A percentile compares a stretch with the other conserved stretches of the same genome.
phyloP scores from a whole-genome alignment of 1,140 invertebrate species.

The Drosophila tristis region DNA sequence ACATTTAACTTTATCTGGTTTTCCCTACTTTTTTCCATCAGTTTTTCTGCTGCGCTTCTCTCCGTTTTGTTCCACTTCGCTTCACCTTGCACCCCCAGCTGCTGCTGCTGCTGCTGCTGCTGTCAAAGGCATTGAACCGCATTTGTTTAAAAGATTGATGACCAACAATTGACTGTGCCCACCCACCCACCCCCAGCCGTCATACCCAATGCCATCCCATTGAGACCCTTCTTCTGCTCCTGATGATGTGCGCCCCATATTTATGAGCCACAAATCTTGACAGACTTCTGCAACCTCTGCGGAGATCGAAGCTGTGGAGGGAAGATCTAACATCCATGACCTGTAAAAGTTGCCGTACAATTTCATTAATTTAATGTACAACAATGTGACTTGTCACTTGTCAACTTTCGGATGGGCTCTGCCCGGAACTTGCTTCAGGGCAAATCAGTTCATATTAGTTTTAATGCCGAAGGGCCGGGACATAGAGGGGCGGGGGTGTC shows the following conservation, averaged over 20 bases:
- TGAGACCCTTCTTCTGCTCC: constrained; percentile 25
- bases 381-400: constrained; percentile 80
- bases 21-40: constrained; percentile 17
- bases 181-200: too few species aligned
- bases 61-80: constrained; percentile 4
- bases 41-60: constrained; percentile 9
- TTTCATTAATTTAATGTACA: constrained; percentile 80
- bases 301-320: constrained; percentile 31
- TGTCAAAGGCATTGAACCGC: constrained; percentile 78
- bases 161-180: constrained; percentile 63
- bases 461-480: constrained; percentile 29
- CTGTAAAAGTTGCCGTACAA: constrained; percentile 49
- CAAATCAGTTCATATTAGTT: constrained; percentile 71
- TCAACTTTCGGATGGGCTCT: constrained; percentile 61
- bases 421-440: constrained; percentile 13
- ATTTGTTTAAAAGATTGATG: constrained; percentile 78
- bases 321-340: constrained; percentile 26
- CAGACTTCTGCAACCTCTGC: constrained; percentile 59
- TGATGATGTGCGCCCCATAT: constrained; percentile 71
- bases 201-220: constrained; percentile 28
- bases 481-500: too few species aligned
- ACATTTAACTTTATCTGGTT: constrained; percentile 15
- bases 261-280: constrained; percentile 60
- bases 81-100: constrained; percentile 16
- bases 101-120: constrained; percentile 6